Conservation (phyloP, 2,797 vertebrate species). For the Eutrigla gurnardus region DNA sequence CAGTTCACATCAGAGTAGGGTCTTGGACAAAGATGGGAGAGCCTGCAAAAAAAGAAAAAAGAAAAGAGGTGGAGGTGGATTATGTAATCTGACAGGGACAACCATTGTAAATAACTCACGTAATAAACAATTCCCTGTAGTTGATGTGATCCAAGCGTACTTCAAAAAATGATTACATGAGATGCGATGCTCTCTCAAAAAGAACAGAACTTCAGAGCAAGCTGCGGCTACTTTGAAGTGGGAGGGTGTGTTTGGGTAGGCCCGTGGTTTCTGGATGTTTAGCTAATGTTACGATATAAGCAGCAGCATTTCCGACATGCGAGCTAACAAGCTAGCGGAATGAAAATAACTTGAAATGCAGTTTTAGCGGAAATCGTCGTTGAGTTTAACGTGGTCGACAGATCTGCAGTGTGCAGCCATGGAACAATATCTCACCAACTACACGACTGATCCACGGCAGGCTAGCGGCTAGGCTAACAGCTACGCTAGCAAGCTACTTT, state of each 20-base stretch:
- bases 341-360: not conserved
- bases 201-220: constrained; percentile 53
- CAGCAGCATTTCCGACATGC: constrained; percentile 17
- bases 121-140: constrained; percentile 26
- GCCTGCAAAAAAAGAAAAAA: constrained; percentile 72
- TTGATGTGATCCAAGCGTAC: not conserved
- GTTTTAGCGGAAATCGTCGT: not conserved
- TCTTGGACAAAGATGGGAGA: constrained; percentile 50
- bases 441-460: constrained; percentile 34
- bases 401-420: not conserved
- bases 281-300: constrained; percentile 32
- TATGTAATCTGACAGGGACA: constrained; percentile 71
- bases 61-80: constrained; percentile 68
- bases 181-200: constrained; percentile 20
- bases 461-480: constrained; percentile 57
- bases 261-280: constrained; percentile 62
- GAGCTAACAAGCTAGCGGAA: constrained; percentile 13
- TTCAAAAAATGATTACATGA: constrained; percentile 3
- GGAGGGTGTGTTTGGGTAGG: constrained; percentile 78
- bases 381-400: not conserved
- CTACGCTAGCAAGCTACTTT: constrained; percentile 79
- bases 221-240: constrained; percentile 69
- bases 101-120: constrained; percentile 20
- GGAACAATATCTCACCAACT: constrained; percentile 26
- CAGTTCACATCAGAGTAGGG: constrained; percentile 66